Conservation (phyloP, 2,888 invertebrate species). For the Bruchidius siliquastri region DNA sequence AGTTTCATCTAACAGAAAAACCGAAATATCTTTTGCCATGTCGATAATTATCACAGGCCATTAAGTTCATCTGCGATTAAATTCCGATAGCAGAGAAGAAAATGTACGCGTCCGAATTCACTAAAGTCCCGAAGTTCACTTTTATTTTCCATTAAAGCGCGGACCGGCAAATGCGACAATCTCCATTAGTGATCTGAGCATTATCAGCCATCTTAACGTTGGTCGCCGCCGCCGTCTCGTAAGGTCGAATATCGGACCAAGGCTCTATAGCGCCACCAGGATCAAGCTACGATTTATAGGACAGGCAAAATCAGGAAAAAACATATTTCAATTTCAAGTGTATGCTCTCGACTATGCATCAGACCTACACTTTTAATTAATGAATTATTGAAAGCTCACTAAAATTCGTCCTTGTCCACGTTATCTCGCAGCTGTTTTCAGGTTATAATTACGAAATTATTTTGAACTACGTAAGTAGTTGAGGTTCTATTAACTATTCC, state of each 20-base stretch:
- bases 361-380: too few relatives aligned
- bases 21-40: too few relatives aligned
- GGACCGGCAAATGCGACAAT: neutral
- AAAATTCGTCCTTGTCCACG: too few relatives aligned
- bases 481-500: too few relatives aligned
- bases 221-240: neutral
- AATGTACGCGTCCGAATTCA: neutral
- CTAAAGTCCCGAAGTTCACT: neutral
- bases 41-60: neutral
- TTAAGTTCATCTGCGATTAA: neutral
- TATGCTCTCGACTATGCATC: too few relatives aligned
- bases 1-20: too few relatives aligned
- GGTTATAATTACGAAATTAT: too few relatives aligned
- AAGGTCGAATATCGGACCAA: neutral
- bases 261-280: neutral
- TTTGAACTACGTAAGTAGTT: too few relatives aligned
- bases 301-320: too few relatives aligned
- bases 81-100: neutral
- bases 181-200: neutral
- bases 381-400: too few relatives aligned
- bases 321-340: too few relatives aligned
- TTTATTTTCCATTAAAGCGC: neutral
- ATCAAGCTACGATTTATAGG: neutral
- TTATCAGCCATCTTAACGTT: conserved; percentile 1
- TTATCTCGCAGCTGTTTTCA: too few relatives aligned